A percentile compares a stretch with the other conserved stretches of the same genome.
phyloP scores from a whole-genome alignment of 2,888 invertebrate genomes.

The Drosophila mayaguana region DNA sequence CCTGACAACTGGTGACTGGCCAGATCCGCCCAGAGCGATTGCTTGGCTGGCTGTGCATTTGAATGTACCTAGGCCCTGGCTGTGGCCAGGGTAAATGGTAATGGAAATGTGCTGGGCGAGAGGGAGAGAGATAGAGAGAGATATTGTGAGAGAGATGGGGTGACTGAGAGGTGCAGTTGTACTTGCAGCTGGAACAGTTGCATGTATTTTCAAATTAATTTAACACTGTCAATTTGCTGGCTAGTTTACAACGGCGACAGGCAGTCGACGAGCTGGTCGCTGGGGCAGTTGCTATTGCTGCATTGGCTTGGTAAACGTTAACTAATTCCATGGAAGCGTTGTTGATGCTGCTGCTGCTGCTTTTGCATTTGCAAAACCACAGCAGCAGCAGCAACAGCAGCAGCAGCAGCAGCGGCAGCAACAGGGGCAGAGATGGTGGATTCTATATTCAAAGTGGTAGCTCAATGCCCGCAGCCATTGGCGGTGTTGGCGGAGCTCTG shows the following conservation, averaged over 20 bases:
- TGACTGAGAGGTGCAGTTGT: background rate
- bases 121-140: background rate
- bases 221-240: slow-evolving; percentile 80
- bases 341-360: slow-evolving; percentile 52
- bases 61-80: slow-evolving; percentile 56
- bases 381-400: slow-evolving; percentile 23
- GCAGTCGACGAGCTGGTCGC: slow-evolving; percentile 28
- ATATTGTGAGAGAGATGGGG: slow-evolving; percentile 1
- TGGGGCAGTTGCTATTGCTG: slow-evolving; percentile 43
- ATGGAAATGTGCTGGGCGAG: slow-evolving; percentile 29
- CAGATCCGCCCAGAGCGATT: slow-evolving; percentile 27
- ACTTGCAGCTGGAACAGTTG: slow-evolving; percentile 47
- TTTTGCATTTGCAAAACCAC: slow-evolving; percentile 71
- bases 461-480: slow-evolving; percentile 62
- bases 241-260: slow-evolving; percentile 68
- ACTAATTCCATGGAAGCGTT: slow-evolving; percentile 82
- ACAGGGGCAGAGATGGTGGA: background rate
- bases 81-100: slow-evolving; percentile 15
- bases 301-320: slow-evolving; percentile 78
- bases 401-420: slow-evolving; percentile 1
- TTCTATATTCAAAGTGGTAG: slow-evolving; percentile 51
- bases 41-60: slow-evolving; percentile 48
- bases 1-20: slow-evolving; percentile 16
- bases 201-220: slow-evolving; percentile 81
- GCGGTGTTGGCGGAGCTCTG: slow-evolving; percentile 35